These are phyloP conservation scores for Osmerus eperlanus DNA, from an alignment of 2,113 vertebrate species.

Conservation along the genomic window DNA sequence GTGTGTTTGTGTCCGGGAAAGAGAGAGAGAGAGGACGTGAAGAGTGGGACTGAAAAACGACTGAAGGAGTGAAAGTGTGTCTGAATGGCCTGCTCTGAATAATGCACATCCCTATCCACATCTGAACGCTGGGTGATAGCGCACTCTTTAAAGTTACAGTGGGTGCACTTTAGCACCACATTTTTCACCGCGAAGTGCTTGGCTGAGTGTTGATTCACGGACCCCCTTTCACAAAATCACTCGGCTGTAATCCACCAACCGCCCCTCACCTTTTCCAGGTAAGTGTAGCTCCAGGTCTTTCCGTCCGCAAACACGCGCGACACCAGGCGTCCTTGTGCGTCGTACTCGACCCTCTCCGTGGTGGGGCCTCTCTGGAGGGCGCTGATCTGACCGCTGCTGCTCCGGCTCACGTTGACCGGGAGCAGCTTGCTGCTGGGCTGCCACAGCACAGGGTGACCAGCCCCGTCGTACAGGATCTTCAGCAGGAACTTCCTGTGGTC, in stretches of 20 bases:
- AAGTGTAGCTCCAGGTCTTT: slow-evolving; percentile 98
- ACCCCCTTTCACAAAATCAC: too few species aligned
- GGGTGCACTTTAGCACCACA: too few species aligned
- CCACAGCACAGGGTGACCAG: slow-evolving; percentile 95
- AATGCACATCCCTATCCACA: too few species aligned
- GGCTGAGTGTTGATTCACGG: too few species aligned
- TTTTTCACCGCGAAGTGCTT: too few species aligned
- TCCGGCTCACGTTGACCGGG: slow-evolving; percentile 93
- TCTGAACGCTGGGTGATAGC: too few species aligned
- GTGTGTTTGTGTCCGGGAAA: background rate
- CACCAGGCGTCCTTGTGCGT: slow-evolving; percentile 87
- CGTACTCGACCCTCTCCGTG: slow-evolving; percentile 89
- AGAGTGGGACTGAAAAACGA: background rate
- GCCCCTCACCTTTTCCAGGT: slow-evolving; percentile 90
- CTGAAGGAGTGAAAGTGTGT: too few species aligned
- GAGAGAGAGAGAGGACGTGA: background rate
- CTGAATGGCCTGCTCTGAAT: too few species aligned
- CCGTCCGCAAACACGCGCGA: slow-evolving; percentile 94
- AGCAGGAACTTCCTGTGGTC: slow-evolving; percentile 98
- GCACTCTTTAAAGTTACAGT: too few species aligned
- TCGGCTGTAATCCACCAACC: background rate
- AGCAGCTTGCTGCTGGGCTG: slow-evolving; percentile 96
- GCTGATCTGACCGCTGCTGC: slow-evolving; percentile 88
- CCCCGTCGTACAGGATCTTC: slow-evolving; percentile 90
- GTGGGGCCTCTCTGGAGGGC: slow-evolving; percentile 91